Base-by-base conservation (phyloP, 53 echinoderm and acorn worm species). In the Mesocentrotus franciscanus region DNA sequence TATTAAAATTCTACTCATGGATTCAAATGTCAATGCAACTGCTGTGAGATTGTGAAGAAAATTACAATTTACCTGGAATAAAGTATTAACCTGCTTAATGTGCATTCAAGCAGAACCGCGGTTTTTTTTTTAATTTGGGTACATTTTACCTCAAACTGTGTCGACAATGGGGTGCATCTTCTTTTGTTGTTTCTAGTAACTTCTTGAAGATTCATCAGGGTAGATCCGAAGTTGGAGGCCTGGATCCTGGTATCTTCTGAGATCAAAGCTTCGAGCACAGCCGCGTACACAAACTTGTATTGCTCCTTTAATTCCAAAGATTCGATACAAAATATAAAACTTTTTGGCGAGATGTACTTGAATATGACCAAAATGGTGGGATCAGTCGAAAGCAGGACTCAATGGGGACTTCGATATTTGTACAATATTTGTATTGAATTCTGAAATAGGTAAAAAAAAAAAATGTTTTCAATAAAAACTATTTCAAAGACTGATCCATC, bases 191-290 rank as follows among this genome's bases (percentile, higher is more conserved):
- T 27, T 87, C 87, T 87, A 17, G 57, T 14, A 11, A 26, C 58
- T 27, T 57, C 87, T 29, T 91, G 24, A 34, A 91, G 91, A 35
- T 61, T 22, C 66, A 36, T 66, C 91, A 91, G 36, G 22, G 34
- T 35, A 5, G 26, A 22, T 1, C 10, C 20, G 36, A 91, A 91
- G 35, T 39, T 20, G 33, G 39, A 35, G 36, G 39, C 91, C 32
- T 30, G 68, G 20, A 91, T 91, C 34, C 62, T 32, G 9, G 91
- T 91, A 35, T 91, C 22, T 9, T 66, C 66, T 2, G 62, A 62
- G 4, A 91, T 9, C 64, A 91, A 35, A 91, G 35, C 66, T 66
- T 91, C 91, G 15, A 91, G 91, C 27, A 91, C 91, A 18, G 91
- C 91, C 64, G 8, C 36, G 91, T 91, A 91, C 15, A 91, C 62